Base-by-base conservation (phyloP, 1,140 invertebrate genomes). In the Macrosteles quadrilineatus region DNA sequence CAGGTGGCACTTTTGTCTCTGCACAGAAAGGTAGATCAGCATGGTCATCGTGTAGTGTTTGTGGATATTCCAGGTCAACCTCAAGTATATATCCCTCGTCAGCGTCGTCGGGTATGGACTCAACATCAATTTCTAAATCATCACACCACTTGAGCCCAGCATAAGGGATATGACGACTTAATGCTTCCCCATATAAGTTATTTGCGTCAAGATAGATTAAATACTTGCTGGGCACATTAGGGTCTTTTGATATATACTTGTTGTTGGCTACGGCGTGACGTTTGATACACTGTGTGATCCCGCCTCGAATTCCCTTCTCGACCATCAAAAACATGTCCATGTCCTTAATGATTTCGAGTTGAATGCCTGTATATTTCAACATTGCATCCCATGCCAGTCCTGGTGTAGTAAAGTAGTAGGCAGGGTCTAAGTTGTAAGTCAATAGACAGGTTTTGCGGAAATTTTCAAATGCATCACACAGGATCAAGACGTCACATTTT, bases 291-390 rank as follows among this genome's bases (percentile, higher is more conserved):
- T 50, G 47, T 9, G 47, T 50, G 4, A 50, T 50, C 3, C 47
- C 47, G 6, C 47, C 47, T 50, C 47, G 4, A 19, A 50, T 19
- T 3, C 47, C 47, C 17, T 4, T 6, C n/a, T 50, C 17, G 3
- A 50, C 21, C 47, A 50, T 50, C 17, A 50, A 23, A 50, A n/a
- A 6, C 47, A 50, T 50, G n/a, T 50, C 47, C n/a, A 50, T 50
- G 21, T 50, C 47, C n/a, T 4, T 50, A 4, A 50, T 11, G 4
- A 50, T 9, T 19, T 11, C 6, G 3, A 50, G n/a, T 19, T 50
- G 3, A 50, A 4, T 9, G 4, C n/a, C n/a, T 6, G 47, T 50
- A 9, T 50, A 6, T 50, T 50, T 50, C 47, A 50, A 50, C 47
- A 50, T 50, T 3, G 47, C 47, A 9, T 50, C 4, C 47, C 47